These are phyloP conservation scores for Aporrectodea caliginosa DNA, from an alignment of 1,140 invertebrate genomes.

Conservation along the genomic window DNA sequence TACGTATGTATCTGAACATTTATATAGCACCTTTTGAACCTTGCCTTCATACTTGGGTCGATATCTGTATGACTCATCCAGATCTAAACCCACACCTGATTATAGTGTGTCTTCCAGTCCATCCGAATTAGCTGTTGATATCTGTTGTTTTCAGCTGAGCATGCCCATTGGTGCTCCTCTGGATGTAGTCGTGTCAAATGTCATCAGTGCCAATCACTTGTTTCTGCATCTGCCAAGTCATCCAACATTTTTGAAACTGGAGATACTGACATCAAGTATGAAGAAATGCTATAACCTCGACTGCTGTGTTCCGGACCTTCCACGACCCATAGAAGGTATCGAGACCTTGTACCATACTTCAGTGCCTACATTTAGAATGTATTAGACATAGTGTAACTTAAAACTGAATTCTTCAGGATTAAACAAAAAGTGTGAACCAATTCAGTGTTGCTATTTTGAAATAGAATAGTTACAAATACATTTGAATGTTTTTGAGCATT, in stretches of 20 bases:
- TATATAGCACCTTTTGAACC: no score
- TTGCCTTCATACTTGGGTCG: neutral
- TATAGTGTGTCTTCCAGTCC: neutral
- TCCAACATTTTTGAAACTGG: conserved; percentile 78
- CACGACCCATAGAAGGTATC: conserved; percentile 57
- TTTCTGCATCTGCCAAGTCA: conserved; percentile 92
- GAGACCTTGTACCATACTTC: no score
- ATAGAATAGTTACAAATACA: no score
- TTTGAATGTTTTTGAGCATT: no score
- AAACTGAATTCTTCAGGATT: no score
- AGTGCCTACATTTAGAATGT: no score
- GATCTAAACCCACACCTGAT: neutral
- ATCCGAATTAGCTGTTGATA: no score
- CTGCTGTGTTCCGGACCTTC: conserved; percentile 57
- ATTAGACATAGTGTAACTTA: no score
- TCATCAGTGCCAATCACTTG: conserved; percentile 77
- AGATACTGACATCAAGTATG: conserved; percentile 68
- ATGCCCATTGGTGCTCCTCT: conserved; percentile 87
- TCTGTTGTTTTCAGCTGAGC: conserved; percentile 72
- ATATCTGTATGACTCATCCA: neutral
- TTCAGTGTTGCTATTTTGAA: no score
- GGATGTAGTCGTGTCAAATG: conserved; percentile 79
- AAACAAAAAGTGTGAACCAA: no score
- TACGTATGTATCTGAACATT: no score
- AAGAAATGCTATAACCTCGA: conserved; percentile 57